phyloP scores from a whole-genome alignment of 2,888 invertebrate species.

The Brenthis ino region DNA sequence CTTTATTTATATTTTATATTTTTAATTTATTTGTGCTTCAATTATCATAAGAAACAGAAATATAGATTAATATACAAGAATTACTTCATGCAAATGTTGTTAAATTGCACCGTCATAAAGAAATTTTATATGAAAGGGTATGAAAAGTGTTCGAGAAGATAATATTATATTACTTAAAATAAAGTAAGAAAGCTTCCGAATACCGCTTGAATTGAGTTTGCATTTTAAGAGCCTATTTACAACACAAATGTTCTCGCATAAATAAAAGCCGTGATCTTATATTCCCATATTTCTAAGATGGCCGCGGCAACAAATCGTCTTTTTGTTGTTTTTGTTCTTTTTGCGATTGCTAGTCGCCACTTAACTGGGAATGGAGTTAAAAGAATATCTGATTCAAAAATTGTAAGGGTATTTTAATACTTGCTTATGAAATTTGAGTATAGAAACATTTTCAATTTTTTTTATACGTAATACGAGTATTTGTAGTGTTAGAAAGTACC shows the following conservation, averaged over 20 bases:
- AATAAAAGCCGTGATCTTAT: constrained; percentile 56
- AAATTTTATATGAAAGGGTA: constrained; percentile 13
- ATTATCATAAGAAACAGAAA: constrained; percentile 2
- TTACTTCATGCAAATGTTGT: constrained; percentile 24
- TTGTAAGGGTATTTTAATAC: background rate
- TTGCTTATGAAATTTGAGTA: too few species aligned
- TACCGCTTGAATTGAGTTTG: constrained; percentile 59
- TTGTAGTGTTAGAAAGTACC: too few species aligned
- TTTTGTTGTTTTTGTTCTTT: constrained; percentile 28
- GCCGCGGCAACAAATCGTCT: constrained; percentile 31
- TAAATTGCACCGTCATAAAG: constrained; percentile 22
- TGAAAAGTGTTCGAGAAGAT: constrained; percentile 20
- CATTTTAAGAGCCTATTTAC: constrained; percentile 68
- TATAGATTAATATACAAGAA: too few species aligned
- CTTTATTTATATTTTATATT: background rate
- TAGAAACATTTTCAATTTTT: too few species aligned
- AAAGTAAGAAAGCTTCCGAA: constrained; percentile 32
- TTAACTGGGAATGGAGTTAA: constrained; percentile 22
- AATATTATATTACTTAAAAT: constrained; percentile 20
- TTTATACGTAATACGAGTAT: too few species aligned
- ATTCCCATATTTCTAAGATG: constrained; percentile 57
- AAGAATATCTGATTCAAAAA: constrained; percentile 4
- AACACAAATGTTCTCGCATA: constrained; percentile 62
- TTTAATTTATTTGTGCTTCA: constrained; percentile 10
- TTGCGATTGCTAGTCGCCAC: constrained; percentile 24